Base-by-base conservation (phyloP, 1,140 invertebrate species). In the Zaprionus tsacasi region DNA sequence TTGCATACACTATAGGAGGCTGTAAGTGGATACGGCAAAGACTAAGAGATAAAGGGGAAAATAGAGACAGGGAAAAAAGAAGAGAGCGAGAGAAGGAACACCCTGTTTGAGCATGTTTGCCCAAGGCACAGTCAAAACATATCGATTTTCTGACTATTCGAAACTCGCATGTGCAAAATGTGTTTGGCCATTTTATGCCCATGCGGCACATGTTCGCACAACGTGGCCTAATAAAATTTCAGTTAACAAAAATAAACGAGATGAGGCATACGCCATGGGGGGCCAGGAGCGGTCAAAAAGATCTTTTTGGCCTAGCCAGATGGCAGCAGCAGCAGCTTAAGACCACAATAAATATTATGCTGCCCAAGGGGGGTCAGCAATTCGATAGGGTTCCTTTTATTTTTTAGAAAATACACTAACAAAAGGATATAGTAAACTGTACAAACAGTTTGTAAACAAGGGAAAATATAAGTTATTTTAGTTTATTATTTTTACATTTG, bases 201-300 rank as follows among this genome's bases (percentile, higher is more conserved):
- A 67, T 52, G 64, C 64, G 27, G 76, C 73, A 79, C 77, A 80
- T 83, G 74, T 85, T 86, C 78, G 45, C 73, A 33, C 55, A 76
- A 71, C 68, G 77, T 75, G 79, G 68, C 76, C 80, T 70, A 87
- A 87, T 87, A 88, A 88, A 87, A 87, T 72, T 77, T 78, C 79
- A 78, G 77, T 78, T 78, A 75, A 75, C 74, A 68, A 68, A 79
- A 72, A 79, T 72, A 79, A 79, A 79, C 76, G 11, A 48, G 11
- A 50, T 25, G 17, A 50, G 25, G 17, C 11, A 50, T 50, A 25
- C 45, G 45, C 17, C 45, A 12, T 50, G 45, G 45, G 17, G 11
- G 15, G 15, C 5, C 3, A 17, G 1, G 15, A n/a, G 15, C 5
- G 17, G 45, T 3, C 40, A 43, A 8, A 10, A 12, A 21, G 45